Conservation (phyloP, 2,113 vertebrate genomes). For the Crotalus tigris region DNA sequence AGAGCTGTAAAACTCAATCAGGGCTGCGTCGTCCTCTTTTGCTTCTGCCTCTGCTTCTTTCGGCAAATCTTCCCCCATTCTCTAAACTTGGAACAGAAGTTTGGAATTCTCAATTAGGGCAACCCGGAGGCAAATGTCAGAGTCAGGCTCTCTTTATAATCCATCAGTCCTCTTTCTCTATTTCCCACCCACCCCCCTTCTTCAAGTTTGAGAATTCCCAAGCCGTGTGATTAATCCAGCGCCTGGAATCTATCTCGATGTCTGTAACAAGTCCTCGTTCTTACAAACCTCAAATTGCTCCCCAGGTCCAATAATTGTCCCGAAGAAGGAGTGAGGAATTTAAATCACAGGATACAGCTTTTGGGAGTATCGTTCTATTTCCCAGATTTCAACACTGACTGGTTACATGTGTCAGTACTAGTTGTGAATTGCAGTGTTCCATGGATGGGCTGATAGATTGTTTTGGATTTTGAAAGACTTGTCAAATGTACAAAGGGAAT, state of each 20-base stretch:
- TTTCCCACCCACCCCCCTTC: background rate
- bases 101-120: background rate
- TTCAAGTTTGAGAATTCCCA: background rate
- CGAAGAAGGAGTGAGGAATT: background rate
- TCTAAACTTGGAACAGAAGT: background rate
- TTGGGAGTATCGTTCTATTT: background rate
- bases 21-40: slow-evolving; percentile 39
- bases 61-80: slow-evolving; percentile 27
- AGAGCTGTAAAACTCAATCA: slow-evolving; percentile 62
- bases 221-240: background rate
- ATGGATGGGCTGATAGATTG: too few relatives aligned
- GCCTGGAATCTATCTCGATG: background rate
- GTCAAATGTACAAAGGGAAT: background rate
- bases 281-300: background rate
- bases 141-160: background rate
- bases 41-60: background rate
- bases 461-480: background rate
- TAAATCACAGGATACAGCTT: background rate
- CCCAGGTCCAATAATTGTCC: background rate
- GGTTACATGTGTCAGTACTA: background rate
- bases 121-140: background rate
- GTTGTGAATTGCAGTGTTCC: background rate
- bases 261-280: background rate
- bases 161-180: background rate
- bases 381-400: slow-evolving; percentile 40